Evolutionary conservation across 1,140 invertebrate genomes (phyloP), one percentile per base, ranked within the genome.

Genomic region (Semibalanus balanoides): DNA sequence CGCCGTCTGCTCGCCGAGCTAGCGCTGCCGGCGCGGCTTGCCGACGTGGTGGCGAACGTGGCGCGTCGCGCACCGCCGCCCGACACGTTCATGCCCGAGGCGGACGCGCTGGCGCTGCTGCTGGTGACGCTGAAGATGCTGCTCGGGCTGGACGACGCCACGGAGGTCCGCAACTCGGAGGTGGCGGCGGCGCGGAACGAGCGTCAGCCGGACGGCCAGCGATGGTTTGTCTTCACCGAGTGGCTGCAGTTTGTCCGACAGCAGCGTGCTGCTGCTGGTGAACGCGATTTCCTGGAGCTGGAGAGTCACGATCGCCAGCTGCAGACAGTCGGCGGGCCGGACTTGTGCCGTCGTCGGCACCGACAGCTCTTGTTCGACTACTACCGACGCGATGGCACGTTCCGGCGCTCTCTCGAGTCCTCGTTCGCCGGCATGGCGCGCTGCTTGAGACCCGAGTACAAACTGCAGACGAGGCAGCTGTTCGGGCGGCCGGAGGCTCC

Each of bases 181-280:
- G 70, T 72, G 28, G 70, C 70, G 7, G 28, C n/a, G 28, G n/a
- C 29, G 28, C 70, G 70, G 19, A 72, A 72, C 70, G 29, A 11
- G 3, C 5, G 14, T 19, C 14, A 64, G 3, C 70, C 28, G 11
- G n/a, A 30, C 29, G 70, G 70, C 3, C 28, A 3, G n/a, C 70
- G 29, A 17, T 72, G 70, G 70, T 72, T 72, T 19, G 70, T 72
- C 70, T 72, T 72, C 70, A 14, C 70, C n/a, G 70, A 72, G 28
- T 72, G 70, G 70, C 70, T 72, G n/a, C n/a, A 28, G 28, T 29
- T 22, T n/a, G 3, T 30, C 3, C 51, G 51, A 7, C 7, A 64
- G 51, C 22, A 3, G 11, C 51, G 51, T 3, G 51, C 11, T 3
- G 51, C 9, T 1, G 51, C 22, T 3, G 22, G 51, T 19, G 22